Conservation (phyloP, 2,113 vertebrate species). For the Gobius niger region DNA sequence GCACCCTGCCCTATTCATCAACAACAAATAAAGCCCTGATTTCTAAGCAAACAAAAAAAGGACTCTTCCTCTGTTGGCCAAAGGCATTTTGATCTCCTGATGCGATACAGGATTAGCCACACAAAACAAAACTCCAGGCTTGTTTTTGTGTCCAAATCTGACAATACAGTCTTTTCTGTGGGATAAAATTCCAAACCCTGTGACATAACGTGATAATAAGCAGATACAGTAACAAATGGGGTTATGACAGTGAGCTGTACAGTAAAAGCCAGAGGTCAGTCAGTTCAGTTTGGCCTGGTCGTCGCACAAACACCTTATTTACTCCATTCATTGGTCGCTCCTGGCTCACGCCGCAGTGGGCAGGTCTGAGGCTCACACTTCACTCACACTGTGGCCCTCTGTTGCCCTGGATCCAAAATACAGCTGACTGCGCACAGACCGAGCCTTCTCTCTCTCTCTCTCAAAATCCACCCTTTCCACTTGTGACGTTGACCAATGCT, state of each 20-base stretch:
- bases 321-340: slow-evolving; percentile 37
- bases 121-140: too few relatives aligned
- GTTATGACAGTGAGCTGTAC: not conserved
- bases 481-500: slow-evolving; percentile 7
- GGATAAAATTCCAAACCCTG: not conserved
- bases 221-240: not conserved
- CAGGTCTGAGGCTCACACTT: slow-evolving; percentile 32
- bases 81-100: too few relatives aligned
- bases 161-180: too few relatives aligned
- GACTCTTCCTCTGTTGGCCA: too few relatives aligned
- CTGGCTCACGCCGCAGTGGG: slow-evolving; percentile 41
- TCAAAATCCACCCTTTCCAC: slow-evolving; percentile 11
- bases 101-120: too few relatives aligned
- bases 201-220: not conserved
- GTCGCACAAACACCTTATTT: slow-evolving; percentile 52
- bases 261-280: slow-evolving; percentile 33
- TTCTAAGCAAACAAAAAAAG: too few relatives aligned
- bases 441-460: slow-evolving; percentile 1
- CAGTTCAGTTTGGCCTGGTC: slow-evolving; percentile 41
- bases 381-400: slow-evolving; percentile 32
- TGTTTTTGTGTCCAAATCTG: too few relatives aligned
- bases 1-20: too few relatives aligned
- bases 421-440: slow-evolving; percentile 19
- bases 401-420: slow-evolving; percentile 38
- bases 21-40: too few relatives aligned